phyloP scores from a whole-genome alignment of 2,888 invertebrate species.

The Cataglyphis livida region DNA sequence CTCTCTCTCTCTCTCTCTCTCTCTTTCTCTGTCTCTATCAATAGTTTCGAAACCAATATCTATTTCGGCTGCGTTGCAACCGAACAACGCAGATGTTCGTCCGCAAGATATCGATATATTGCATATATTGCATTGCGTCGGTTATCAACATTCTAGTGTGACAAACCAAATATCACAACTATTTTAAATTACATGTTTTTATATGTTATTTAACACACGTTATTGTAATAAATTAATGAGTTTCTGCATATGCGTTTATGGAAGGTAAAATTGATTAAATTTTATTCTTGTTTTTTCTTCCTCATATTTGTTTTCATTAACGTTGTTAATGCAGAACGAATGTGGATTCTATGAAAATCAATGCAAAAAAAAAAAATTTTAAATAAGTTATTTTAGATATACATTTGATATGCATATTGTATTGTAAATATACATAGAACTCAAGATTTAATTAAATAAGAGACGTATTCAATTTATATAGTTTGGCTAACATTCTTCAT shows the following conservation, averaged over 20 bases:
- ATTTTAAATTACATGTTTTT: not conserved
- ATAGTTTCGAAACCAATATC: constrained; percentile 58
- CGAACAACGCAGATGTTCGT: constrained; percentile 2
- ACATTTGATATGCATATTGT: not conserved
- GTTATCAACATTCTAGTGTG: not conserved
- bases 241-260: not conserved
- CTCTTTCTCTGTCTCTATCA: constrained; percentile 5
- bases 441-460: not conserved
- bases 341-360: constrained; percentile 1
- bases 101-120: not conserved
- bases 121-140: not conserved
- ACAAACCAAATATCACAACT: not conserved
- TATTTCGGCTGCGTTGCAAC: not conserved
- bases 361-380: not conserved
- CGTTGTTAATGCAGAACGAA: not conserved
- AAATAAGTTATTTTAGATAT: not conserved
- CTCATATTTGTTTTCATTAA: not conserved
- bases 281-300: not conserved
- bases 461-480: constrained; percentile 19
- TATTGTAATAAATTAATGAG: not conserved
- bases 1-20: not conserved
- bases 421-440: constrained; percentile 6
- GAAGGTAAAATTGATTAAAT: not conserved
- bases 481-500: constrained; percentile 8
- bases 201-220: not conserved